Conservation (phyloP, 2,888 invertebrate species). For the Sinotaia quadrata region DNA sequence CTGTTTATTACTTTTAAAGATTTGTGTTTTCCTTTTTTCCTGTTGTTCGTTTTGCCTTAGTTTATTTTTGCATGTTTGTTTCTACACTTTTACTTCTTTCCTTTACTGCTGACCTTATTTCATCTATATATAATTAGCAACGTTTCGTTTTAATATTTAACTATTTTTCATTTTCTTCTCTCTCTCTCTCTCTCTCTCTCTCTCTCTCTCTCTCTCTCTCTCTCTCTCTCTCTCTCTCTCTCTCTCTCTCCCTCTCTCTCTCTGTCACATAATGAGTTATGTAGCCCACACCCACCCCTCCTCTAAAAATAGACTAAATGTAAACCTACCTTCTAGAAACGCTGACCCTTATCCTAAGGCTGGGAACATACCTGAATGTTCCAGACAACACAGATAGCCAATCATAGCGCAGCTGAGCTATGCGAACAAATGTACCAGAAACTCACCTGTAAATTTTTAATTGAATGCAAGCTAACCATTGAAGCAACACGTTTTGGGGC, state of each 20-base stretch:
- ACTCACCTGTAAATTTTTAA: no score
- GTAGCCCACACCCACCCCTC: no score
- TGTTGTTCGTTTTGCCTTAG: neutral
- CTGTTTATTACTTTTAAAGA: no score
- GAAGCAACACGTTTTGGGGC: no score
- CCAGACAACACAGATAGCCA: no score
- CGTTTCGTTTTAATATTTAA: constrained; percentile 13
- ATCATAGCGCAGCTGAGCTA: no score
- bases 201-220: constrained; percentile 4
- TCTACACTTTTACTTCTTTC: constrained; percentile 12
- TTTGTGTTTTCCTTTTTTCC: neutral
- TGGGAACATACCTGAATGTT: no score
- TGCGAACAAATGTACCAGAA: no score
- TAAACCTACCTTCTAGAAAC: no score
- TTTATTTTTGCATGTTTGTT: constrained; percentile 1
- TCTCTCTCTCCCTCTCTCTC: constrained; percentile 8
- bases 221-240: neutral
- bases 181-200: constrained; percentile 11
- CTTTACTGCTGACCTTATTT: constrained; percentile 11
- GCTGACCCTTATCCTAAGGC: no score
- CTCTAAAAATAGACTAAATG: no score
- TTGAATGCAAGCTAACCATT: no score
- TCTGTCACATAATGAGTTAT: neutral
- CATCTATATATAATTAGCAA: constrained; percentile 12
- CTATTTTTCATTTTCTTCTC: neutral